Percentiles rank a stretch among this genome's conserved stretches.
phyloP scores from a whole-genome alignment of 2,888 invertebrate species.

The Lasioglossum pauxillum region DNA sequence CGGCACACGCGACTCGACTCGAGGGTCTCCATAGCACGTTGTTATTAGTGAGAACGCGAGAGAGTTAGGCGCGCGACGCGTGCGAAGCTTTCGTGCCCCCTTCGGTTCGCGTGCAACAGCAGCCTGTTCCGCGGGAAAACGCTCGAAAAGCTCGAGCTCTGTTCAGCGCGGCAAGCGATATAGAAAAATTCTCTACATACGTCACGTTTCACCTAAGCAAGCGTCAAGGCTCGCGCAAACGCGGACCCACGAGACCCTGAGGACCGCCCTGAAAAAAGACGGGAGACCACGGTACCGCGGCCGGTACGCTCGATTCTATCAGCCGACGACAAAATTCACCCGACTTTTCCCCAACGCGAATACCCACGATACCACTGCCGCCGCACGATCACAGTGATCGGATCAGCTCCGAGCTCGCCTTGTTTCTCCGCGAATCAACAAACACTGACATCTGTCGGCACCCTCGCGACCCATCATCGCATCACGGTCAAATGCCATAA shows the following conservation, averaged over 20 bases:
- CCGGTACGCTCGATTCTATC: slow-evolving; percentile 48
- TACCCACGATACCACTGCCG: slow-evolving; percentile 20
- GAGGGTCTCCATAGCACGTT: slow-evolving; percentile 79
- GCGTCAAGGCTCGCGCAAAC: slow-evolving; percentile 39
- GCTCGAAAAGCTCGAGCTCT: slow-evolving; percentile 43
- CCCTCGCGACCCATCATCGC: not conserved
- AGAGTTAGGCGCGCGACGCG: not conserved
- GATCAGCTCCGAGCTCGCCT: slow-evolving; percentile 47
- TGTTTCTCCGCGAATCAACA: slow-evolving; percentile 38
- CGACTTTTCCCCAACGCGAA: slow-evolving; percentile 10
- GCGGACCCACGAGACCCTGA: slow-evolving; percentile 21
- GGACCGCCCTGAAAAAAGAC: slow-evolving; percentile 30
- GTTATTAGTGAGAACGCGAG: slow-evolving; percentile 25
- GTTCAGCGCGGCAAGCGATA: slow-evolving; percentile 39
- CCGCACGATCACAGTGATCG: slow-evolving; percentile 31
- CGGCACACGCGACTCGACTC: slow-evolving; percentile 81
- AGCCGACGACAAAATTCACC: slow-evolving; percentile 46
- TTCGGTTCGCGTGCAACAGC: not conserved
- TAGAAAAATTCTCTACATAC: slow-evolving; percentile 25
- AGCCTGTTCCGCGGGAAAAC: slow-evolving; percentile 49
- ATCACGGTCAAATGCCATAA: not conserved
- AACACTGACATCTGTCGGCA: slow-evolving; percentile 38
- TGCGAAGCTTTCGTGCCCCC: slow-evolving; percentile 19
- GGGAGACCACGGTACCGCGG: slow-evolving; percentile 25
- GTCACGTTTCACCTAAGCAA: slow-evolving; percentile 48